Conservation (phyloP, 2,797 vertebrate genomes). For the Jordanella pulchra region DNA sequence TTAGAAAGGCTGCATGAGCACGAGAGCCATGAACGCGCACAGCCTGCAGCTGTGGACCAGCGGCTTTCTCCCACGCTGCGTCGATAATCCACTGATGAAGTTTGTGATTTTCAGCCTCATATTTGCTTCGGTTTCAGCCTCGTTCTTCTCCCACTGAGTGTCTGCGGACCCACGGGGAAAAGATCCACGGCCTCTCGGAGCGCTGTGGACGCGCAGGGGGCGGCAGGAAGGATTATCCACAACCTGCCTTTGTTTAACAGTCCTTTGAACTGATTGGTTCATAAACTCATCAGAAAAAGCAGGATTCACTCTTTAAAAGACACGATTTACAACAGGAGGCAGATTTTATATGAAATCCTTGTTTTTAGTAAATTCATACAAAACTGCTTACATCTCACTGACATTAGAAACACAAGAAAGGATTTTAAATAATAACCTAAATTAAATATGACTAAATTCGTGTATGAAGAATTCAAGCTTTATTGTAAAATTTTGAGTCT, state of each 20-base stretch:
- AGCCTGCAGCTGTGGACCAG: background rate
- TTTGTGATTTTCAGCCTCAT: background rate
- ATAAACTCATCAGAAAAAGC: background rate
- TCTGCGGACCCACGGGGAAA: background rate
- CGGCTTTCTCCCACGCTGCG: background rate
- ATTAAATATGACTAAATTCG: background rate
- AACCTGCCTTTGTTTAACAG: background rate
- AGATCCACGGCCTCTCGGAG: background rate
- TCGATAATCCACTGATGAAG: too few species aligned
- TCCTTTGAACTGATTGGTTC: background rate
- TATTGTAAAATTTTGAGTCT: background rate
- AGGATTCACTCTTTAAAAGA: background rate
- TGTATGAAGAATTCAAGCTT: background rate
- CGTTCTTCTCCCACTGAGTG: background rate
- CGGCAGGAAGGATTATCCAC: background rate
- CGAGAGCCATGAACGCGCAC: slow-evolving; percentile 39
- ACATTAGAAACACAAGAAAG: background rate
- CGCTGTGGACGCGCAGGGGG: background rate
- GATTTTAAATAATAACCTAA: background rate
- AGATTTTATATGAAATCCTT: background rate
- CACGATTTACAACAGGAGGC: background rate
- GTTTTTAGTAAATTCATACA: background rate
- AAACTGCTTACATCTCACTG: background rate
- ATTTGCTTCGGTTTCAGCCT: background rate
- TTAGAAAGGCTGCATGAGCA: background rate